phyloP scores from a whole-genome alignment of 2,113 vertebrate species.

The Gasterosteus nipponicus region DNA sequence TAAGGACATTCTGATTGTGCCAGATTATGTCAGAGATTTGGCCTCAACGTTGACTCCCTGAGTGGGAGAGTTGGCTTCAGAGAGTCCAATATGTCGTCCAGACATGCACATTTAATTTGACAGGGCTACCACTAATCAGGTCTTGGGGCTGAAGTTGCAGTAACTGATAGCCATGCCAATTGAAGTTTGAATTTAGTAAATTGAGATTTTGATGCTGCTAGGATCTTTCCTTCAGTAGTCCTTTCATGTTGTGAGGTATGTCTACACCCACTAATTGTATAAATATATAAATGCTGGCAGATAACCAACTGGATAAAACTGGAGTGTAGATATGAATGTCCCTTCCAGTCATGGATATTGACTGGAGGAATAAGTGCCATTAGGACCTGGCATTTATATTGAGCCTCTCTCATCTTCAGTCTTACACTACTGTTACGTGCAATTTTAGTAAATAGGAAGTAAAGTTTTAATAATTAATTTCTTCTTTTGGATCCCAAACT shows the following conservation, averaged over 20 bases:
- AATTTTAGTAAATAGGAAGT: background rate
- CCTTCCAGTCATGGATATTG: background rate
- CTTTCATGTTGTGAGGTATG: constrained; percentile 14
- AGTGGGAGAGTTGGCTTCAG: constrained; percentile 26
- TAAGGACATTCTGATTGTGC: constrained; percentile 75
- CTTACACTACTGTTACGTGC: background rate
- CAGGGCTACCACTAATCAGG: constrained; percentile 48
- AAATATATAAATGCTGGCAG: background rate
- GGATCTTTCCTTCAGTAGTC: constrained; percentile 10
- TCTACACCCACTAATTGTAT: background rate
- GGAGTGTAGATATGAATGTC: background rate
- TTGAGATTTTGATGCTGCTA: constrained; percentile 17
- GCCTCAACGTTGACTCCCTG: constrained; percentile 39
- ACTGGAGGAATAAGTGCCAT: background rate
- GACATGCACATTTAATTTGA: constrained; percentile 46
- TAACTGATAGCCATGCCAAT: constrained; percentile 59
- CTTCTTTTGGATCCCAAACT: too few relatives aligned
- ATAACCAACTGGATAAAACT: background rate
- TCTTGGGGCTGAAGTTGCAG: constrained; percentile 54
- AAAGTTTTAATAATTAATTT: background rate
- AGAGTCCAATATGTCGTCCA: constrained; percentile 39
- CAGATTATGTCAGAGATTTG: constrained; percentile 75
- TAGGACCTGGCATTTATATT: background rate
- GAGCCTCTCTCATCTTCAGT: background rate
- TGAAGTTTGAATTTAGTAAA: constrained; percentile 21